These are phyloP conservation scores for Nycticorax nycticorax DNA, from an alignment of 2,113 vertebrate species.

Conservation along the genomic window DNA sequence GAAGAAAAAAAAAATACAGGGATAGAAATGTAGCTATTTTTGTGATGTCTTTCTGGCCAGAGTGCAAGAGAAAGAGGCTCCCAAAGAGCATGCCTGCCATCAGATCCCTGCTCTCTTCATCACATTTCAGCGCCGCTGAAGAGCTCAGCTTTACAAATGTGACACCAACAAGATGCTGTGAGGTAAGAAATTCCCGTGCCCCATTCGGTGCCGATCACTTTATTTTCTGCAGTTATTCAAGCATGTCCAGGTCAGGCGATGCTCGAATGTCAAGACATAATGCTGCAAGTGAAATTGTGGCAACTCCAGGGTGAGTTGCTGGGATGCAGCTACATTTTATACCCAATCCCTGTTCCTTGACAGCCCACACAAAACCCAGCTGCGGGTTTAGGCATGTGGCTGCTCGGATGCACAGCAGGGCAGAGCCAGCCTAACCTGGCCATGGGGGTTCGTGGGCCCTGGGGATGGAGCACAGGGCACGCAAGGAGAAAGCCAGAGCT, in stretches of 20 bases:
- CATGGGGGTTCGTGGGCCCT: accelerated
- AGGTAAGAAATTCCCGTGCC: not conserved
- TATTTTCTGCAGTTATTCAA: not conserved
- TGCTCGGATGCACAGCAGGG: not conserved
- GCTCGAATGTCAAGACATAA: not conserved
- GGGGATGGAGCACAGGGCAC: not conserved
- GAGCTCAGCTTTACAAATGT: not conserved
- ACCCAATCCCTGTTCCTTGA: too few relatives aligned
- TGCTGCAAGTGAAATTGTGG: not conserved
- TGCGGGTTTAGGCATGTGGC: too few relatives aligned
- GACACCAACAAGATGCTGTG: not conserved
- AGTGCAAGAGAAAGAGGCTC: not conserved
- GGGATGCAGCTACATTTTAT: not conserved
- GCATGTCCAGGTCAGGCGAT: accelerated
- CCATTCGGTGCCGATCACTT: accelerated
- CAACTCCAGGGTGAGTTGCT: not conserved
- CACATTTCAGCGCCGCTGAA: not conserved
- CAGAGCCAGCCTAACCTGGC: not conserved
- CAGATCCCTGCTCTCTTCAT: not conserved
- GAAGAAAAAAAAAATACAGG: not conserved
- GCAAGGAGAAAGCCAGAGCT: not conserved
- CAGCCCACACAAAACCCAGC: not conserved
- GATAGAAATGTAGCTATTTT: not conserved
- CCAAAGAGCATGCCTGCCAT: not conserved
- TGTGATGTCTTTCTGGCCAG: not conserved